Evolutionary conservation across 2,797 vertebrate species (phyloP), one percentile per base, ranked within the genome.

Genomic region (Catamblyrhynchus diadema): DNA sequence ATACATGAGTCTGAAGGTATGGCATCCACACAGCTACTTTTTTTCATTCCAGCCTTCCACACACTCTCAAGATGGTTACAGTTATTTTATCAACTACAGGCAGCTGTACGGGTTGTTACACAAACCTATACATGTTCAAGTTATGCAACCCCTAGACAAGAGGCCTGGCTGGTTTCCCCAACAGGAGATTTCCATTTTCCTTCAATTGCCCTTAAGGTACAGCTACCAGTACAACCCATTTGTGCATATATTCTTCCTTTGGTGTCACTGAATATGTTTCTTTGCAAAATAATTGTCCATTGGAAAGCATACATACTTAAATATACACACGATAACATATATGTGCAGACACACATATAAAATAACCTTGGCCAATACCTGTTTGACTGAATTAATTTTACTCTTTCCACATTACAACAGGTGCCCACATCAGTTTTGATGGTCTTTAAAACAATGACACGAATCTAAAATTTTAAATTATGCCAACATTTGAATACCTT

Each of bases 1-100:
- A 48, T 7, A 45, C 0, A 0, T 4, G 24, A 80, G 14, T 32
- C n/a, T 54, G 48, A 73, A 83, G 57, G 51, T 50, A 70, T 0
- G 5, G 23, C 42, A 72, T 27, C 21, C 30, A 39, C 44, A 41
- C 25, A 69, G 51, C 25, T 48, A 33, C 41, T 32, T 8, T 8
- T 45, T 78, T 82, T 71, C 33, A 17, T 53, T 81, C 45, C 8
- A 39, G 33, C 47, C 23, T 42, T 73, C 44, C 18, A 70, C 23
- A 47, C 2, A 6, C 9, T 30, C 23, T 89, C n/a, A 81, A 44
- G 28, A 64, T 14, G 14, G 16, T 32, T 67, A 24, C 48, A 74
- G 44, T 51, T 74, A 60, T 22, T 83, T 33, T 23, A 12, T 28
- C 33, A 24, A 7, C 17, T 51, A 28, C 0, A 0, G 69, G 28